Percentiles rank a stretch among this genome's conserved stretches.
Evolutionary conservation across 1,140 invertebrate genomes (phyloP).

Genomic region (Helicoverpa zea): DNA sequence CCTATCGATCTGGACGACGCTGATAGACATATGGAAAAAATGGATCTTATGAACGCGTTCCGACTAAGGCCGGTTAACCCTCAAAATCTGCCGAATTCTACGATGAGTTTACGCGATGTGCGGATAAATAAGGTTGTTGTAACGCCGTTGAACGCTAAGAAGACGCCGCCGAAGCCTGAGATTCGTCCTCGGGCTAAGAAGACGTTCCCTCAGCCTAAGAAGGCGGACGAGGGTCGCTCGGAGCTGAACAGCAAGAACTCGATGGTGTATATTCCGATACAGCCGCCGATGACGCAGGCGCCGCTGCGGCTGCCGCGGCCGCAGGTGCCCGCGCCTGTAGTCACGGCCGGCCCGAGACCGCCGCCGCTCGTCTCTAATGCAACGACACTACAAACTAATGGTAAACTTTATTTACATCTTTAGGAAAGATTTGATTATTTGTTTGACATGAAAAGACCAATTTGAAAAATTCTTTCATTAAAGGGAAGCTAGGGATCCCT

Average conservation of each 20-base stretch:
- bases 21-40: conserved; percentile 73
- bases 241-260: conserved; percentile 81
- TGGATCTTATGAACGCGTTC: conserved; percentile 79
- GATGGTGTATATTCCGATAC: conserved; percentile 84
- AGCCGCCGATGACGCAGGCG: conserved; percentile 75
- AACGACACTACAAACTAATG: not conserved
- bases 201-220: conserved; percentile 76
- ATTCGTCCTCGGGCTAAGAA: conserved; percentile 72
- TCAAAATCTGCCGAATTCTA: conserved; percentile 14
- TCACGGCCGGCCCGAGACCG: not conserved
- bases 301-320: conserved; percentile 61
- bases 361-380: conserved; percentile 24
- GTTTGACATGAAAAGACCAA: too few species aligned
- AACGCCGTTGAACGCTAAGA: conserved; percentile 51
- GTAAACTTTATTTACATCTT: too few species aligned
- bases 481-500: too few species aligned
- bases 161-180: conserved; percentile 52
- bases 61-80: conserved; percentile 74
- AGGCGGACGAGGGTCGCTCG: conserved; percentile 71
- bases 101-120: conserved; percentile 70
- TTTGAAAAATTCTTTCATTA: too few species aligned
- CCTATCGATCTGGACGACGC: conserved; percentile 79
- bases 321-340: not conserved
- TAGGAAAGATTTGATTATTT: too few species aligned
- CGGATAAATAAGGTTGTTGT: conserved; percentile 76